A percentile compares a stretch with the other conserved stretches of the same genome.
Evolutionary conservation across 1,140 invertebrate genomes (phyloP).

Genomic region (Melipona quadrifasciata): DNA sequence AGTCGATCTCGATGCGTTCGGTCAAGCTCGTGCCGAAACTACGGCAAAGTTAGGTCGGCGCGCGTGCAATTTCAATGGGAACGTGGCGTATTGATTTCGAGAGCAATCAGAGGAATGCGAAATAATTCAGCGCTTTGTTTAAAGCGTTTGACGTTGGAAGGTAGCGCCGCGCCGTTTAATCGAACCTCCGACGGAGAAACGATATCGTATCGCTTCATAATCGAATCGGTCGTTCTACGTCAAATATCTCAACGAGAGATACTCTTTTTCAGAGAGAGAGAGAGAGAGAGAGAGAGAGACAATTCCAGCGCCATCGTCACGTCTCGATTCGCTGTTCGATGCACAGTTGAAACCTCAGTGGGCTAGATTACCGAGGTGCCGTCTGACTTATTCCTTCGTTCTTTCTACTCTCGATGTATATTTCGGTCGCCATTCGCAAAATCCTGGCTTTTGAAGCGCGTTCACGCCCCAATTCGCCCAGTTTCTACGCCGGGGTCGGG

Average conservation of each 20-base stretch:
- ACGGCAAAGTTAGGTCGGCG: not conserved
- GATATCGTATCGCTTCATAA: conserved; percentile 36
- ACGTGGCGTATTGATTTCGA: not conserved
- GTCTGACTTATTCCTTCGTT: conserved; percentile 22
- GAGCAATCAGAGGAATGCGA: not conserved
- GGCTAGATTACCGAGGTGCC: conserved; percentile 43
- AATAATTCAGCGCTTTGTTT: not conserved
- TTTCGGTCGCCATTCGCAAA: not conserved
- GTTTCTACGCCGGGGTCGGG: conserved; percentile 10
- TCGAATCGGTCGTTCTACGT: conserved; percentile 30
- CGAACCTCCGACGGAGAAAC: not conserved
- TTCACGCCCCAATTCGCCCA: conserved; percentile 55
- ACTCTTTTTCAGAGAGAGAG: conserved; percentile 17
- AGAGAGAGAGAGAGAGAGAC: not conserved
- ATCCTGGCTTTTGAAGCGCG: conserved; percentile 5
- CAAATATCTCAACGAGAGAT: conserved; percentile 22
- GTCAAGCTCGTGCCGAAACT: too few relatives aligned
- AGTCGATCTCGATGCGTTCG: too few relatives aligned
- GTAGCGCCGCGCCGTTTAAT: not conserved
- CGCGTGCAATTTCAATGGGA: not conserved
- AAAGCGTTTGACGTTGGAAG: not conserved
- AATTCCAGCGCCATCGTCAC: conserved; percentile 20
- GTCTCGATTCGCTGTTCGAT: not conserved
- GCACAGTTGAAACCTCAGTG: conserved; percentile 11
- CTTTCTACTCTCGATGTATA: not conserved